Percentiles rank a stretch among this genome's conserved stretches.
These are phyloP conservation scores for Acanthurus leucopareius DNA, from an alignment of 2,797 vertebrate genomes.

Conservation along the genomic window DNA sequence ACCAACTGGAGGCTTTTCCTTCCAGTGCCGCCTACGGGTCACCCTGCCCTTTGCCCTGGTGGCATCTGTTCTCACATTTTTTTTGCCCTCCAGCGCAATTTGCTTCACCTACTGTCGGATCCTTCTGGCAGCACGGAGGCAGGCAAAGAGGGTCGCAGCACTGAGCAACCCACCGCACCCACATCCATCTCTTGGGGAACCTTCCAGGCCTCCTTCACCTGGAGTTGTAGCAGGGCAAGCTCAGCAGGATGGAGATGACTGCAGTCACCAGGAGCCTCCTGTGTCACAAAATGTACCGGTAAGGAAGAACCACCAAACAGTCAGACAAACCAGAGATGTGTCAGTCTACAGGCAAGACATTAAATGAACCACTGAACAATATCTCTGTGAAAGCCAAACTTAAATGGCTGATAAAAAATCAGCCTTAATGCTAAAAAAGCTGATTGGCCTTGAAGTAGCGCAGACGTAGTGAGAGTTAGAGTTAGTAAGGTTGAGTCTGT, in stretches of 20 bases:
- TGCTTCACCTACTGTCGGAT: conserved; percentile 98
- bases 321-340: background rate
- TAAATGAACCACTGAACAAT: background rate
- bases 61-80: conserved; percentile 96
- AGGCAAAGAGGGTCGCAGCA: conserved; percentile 93
- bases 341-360: background rate
- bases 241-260: conserved; percentile 79
- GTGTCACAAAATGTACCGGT: conserved; percentile 80
- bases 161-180: conserved; percentile 86
- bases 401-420: background rate
- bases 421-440: conserved; percentile 3
- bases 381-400: background rate
- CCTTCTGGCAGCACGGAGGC: conserved; percentile 91
- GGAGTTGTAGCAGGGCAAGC: conserved; percentile 61
- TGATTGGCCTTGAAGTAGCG: conserved; percentile 3
- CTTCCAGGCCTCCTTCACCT: conserved; percentile 80
- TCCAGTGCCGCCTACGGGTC: conserved; percentile 92
- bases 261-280: conserved; percentile 81
- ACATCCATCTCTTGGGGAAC: conserved; percentile 82
- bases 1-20: conserved; percentile 70
- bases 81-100: conserved; percentile 94
- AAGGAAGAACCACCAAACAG: conserved; percentile 54
- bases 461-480: conserved; percentile 2
- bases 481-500: conserved; percentile 28
- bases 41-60: conserved; percentile 95